Evolutionary conservation across 2,888 invertebrate species (phyloP), one percentile per base, ranked within the genome.

Genomic region (Dorcus parallelipipedus): DNA sequence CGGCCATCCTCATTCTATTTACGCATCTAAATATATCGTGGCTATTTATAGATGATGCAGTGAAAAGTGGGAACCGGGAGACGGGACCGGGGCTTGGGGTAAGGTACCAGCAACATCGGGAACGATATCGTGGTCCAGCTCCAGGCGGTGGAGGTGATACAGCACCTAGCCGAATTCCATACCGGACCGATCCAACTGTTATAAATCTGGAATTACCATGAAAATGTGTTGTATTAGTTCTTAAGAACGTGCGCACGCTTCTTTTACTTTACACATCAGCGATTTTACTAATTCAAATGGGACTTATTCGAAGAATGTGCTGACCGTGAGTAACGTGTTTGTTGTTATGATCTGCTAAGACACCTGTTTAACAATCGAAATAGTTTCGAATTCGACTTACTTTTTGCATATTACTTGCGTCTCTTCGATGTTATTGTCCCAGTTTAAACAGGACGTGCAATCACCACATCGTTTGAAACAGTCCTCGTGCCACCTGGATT

Each of bases 161-260:
- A 58, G 85, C 83, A 70, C 84, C 84, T 73, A 85, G 82, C 72
- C 87, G 84, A 69, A 87, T 84, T 67, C 87, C 86, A 81, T 87
- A 88, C 74, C 87, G 84, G 77, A 87, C 86, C 71, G 86, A 85
- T 71, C 87, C 87, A 78, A 88, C 83, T 75, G 85, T 84, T 79
- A 86, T 84, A 80, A 84, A 86, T 65, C 79, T 73, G 62, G 42
- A 54, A 57, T 48, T 20, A 51, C 49, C 26, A 43, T 42, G 52
- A 42, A 45, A 39, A 42, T 33, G 40, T 14, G 20, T 14, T 14
- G 20, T 52, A 45, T 17, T 51, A 45, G 33, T 52, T 14, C 42
- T 3, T 6, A 33, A 33, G 6, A 33, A 33, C 26, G 6, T 33
- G 26, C 26, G 26, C 26, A 33, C 26, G 26, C 26, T 33, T 33